Conservation (phyloP, 2,888 invertebrate genomes). For the Amphipyra tragopoginis region DNA sequence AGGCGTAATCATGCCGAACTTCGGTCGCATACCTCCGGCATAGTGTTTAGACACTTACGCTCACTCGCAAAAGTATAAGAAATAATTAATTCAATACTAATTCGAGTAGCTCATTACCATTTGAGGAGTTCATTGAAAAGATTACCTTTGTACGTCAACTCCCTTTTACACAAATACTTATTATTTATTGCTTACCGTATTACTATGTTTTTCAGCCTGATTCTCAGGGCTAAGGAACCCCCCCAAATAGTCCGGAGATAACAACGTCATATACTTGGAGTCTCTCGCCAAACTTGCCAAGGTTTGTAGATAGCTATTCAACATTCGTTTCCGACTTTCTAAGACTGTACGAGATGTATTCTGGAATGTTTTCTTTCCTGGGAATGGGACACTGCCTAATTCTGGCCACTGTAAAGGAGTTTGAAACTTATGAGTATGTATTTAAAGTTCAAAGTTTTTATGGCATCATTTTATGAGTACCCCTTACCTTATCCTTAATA, state of each 20-base stretch:
- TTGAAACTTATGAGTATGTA: not conserved
- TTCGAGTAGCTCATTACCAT: too few species aligned
- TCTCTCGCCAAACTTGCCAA: conserved; percentile 84
- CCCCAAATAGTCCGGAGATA: conserved; percentile 82
- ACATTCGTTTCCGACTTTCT: conserved; percentile 94
- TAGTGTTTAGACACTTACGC: too few species aligned
- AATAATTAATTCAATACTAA: too few species aligned
- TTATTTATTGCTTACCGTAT: conserved; percentile 69
- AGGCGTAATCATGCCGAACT: too few species aligned
- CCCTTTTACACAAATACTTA: too few species aligned
- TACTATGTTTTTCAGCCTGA: conserved; percentile 83
- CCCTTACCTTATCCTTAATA: conserved; percentile 92
- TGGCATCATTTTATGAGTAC: not conserved
- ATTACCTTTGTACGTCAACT: too few species aligned
- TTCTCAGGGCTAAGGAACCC: conserved; percentile 85
- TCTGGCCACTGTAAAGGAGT: conserved; percentile 92
- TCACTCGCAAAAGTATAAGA: too few species aligned
- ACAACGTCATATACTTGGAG: conserved; percentile 78
- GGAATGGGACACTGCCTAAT: conserved; percentile 94
- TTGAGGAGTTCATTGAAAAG: too few species aligned
- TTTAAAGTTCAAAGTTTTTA: conserved; percentile 1
- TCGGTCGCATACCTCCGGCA: too few species aligned
- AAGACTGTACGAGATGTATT: conserved; percentile 96
- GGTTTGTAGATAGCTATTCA: conserved; percentile 95
- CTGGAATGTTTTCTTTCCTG: conserved; percentile 98